Base-by-base conservation (phyloP, 2,797 vertebrate species). In the Sebastes hubbsi region DNA sequence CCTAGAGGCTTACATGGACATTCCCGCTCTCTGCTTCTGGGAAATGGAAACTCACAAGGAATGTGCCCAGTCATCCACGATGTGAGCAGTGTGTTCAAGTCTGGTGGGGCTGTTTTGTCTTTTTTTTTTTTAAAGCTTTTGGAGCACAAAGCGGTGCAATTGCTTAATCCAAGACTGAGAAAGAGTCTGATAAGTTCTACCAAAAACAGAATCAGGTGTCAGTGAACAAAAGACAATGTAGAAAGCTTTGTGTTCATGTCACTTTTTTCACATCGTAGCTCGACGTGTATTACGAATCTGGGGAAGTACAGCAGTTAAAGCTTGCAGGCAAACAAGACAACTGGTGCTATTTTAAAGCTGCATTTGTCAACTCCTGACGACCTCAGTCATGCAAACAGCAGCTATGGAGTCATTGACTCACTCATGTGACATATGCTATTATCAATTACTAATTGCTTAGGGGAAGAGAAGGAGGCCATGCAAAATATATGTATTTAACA, bases 21-120 rank as follows among this genome's bases (percentile, higher is more conserved):
- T 78, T 86, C 64, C 78, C 13, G 0, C 22, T 67, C 22, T 2
- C 13, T 1, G 34, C 9, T 88, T 85, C 84, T 80, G 69, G 83
- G 87, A 90, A 89, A 80, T 3, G 18, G 38, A 12, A 68, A 80
- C 20, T 22, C 29, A 38, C 11, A 11, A 8, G 69, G 77, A 90
- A 91, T 87, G 83, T 81, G 80, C 77, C 16, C 34, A 52, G 76
- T 84, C 84, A 86, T 75, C 55, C 49, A 42, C 67, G 30, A 24
- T 36, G 20, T 8, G 6, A 59, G 12, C 3, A 42, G 34, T 11
- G n/a, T n/a, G 5, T 59, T 67, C 34, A 63, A 22, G 61, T 55
- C 62, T 34, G 22, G 27, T 10, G 7, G 10, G 4, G 8, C 2
- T n/a, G 11, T 27, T 54, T 11, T 7, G 30, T 16, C 3, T 3